A percentile compares a stretch with the other conserved stretches of the same genome.
These are phyloP conservation scores for Colletes collaris DNA, from an alignment of 2,888 invertebrate genomes.

Conservation along the genomic window DNA sequence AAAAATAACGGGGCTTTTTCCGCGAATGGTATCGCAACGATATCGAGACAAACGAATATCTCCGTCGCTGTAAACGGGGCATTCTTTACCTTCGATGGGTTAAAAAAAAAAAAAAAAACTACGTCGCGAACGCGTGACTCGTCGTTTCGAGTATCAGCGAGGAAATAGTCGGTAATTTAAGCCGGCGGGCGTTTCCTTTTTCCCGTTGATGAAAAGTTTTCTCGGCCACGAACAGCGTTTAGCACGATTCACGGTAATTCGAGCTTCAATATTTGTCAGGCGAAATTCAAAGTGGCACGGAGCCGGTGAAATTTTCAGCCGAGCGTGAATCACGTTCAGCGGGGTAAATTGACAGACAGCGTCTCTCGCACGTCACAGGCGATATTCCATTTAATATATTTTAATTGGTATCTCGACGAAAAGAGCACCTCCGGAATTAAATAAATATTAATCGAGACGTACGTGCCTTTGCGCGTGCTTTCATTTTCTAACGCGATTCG, in stretches of 20 bases:
- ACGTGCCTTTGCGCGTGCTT: no score
- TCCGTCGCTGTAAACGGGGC: no score
- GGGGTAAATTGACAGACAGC: constrained; percentile 25
- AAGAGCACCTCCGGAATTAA: background rate
- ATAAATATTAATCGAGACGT: background rate
- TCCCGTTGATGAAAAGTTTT: constrained; percentile 23
- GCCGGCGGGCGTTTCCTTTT: background rate
- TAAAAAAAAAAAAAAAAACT: no score
- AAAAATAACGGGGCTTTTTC: no score
- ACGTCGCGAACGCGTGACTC: constrained; percentile 1
- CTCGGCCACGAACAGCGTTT: background rate
- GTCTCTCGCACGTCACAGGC: constrained; percentile 7
- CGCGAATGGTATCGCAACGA: no score
- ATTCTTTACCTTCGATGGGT: no score
- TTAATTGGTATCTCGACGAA: constrained; percentile 27
- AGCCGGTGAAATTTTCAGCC: constrained; percentile 10
- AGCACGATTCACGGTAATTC: constrained; percentile 46
- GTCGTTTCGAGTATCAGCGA: constrained; percentile 21
- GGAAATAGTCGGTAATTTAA: constrained; percentile 11
- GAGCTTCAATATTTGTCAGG: constrained; percentile 45
- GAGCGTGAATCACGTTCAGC: constrained; percentile 13
- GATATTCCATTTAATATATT: constrained; percentile 31
- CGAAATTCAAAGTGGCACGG: constrained; percentile 21
- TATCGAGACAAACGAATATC: no score
- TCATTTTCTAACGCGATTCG: no score